A percentile compares a stretch with the other conserved stretches of the same genome.
phyloP scores from a whole-genome alignment of 2,888 invertebrate species.

The Acleris emargana region DNA sequence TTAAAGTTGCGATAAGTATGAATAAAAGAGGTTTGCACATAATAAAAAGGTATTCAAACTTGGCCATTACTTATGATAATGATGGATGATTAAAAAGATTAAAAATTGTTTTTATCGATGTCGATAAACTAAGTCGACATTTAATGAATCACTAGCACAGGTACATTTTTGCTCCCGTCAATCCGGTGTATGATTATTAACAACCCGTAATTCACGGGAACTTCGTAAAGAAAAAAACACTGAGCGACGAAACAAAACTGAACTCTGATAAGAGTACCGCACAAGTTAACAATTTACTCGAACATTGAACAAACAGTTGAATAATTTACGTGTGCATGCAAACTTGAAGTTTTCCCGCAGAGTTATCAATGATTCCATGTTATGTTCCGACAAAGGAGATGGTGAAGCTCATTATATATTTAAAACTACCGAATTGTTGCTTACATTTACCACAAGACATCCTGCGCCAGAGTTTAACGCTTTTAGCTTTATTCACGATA shows the following conservation, averaged over 20 bases:
- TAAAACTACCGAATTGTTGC: neutral
- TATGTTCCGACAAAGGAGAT: neutral
- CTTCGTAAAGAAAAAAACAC: slow-evolving; percentile 5
- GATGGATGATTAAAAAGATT: too few species aligned
- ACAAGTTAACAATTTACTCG: slow-evolving; percentile 20
- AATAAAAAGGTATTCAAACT: too few species aligned
- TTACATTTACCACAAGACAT: neutral
- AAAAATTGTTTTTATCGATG: too few species aligned
- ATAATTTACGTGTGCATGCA: slow-evolving; percentile 7
- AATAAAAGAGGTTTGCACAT: too few species aligned
- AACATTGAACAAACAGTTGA: neutral
- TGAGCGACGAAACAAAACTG: neutral
- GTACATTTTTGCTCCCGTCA: too few species aligned
- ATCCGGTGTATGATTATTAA: too few species aligned
- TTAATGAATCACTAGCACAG: too few species aligned
- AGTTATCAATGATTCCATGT: slow-evolving; percentile 21
- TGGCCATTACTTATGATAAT: too few species aligned
- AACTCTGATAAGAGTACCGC: slow-evolving; percentile 11
- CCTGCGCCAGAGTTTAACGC: too few species aligned
- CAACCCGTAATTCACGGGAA: neutral
- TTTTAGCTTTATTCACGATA: too few species aligned
- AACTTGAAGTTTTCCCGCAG: neutral
- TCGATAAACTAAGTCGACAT: too few species aligned
- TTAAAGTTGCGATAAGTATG: too few species aligned
- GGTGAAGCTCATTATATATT: neutral